phyloP scores from a whole-genome alignment of 2,113 vertebrate genomes.

The Leiothrix lutea region DNA sequence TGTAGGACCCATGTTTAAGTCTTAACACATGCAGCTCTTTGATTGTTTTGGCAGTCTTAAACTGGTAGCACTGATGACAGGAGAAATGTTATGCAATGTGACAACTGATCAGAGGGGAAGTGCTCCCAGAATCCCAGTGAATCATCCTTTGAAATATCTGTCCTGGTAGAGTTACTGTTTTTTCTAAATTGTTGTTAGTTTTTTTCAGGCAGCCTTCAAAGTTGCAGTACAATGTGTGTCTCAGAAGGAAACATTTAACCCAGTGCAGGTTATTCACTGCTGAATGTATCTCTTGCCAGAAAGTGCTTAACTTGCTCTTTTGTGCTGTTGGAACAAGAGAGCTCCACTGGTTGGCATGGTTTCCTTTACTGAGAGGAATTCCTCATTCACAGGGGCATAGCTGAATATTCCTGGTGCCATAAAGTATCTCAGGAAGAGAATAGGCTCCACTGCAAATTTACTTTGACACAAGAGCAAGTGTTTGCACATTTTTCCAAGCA shows the following conservation, averaged over 20 bases:
- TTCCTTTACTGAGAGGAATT: not conserved
- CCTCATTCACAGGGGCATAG: accelerated
- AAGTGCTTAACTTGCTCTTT: not conserved
- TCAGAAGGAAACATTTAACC: not conserved
- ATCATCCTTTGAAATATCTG: not conserved
- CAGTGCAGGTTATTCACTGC: not conserved
- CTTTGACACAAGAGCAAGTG: not conserved
- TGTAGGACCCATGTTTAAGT: not conserved
- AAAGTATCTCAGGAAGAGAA: not conserved
- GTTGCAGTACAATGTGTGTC: not conserved
- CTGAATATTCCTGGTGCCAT: not conserved
- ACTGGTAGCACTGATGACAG: not conserved
- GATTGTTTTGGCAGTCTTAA: not conserved
- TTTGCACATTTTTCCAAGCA: not conserved
- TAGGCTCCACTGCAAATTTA: not conserved
- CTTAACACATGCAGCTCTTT: not conserved
- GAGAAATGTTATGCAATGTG: not conserved
- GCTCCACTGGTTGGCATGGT: not conserved
- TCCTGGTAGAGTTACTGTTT: not conserved
- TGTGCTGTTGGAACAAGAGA: not conserved
- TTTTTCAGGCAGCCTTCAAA: not conserved
- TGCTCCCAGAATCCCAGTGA: not conserved
- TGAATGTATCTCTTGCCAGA: not conserved
- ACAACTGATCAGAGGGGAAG: not conserved
- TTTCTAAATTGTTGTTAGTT: not conserved